A percentile compares a stretch with the other conserved stretches of the same genome.
phyloP scores from a whole-genome alignment of 2,888 invertebrate genomes.

The Aproaerema taeniolella region DNA sequence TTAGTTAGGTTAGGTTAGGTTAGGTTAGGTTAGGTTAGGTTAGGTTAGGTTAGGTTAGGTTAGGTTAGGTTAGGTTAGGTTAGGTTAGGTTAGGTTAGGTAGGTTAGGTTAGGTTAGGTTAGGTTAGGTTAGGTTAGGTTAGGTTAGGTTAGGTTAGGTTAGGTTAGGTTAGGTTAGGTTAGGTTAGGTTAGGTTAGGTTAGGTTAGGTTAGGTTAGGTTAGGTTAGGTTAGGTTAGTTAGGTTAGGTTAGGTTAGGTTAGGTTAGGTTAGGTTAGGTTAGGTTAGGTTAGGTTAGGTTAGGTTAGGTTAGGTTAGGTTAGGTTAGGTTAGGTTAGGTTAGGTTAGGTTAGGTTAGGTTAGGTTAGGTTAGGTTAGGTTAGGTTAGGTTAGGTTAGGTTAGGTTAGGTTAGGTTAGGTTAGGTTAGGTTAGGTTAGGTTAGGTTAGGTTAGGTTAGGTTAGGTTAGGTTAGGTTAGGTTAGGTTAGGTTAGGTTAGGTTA shows the following conservation, averaged over 20 bases:
- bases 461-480: slow-evolving; percentile 15
- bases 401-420: slow-evolving; percentile 15
- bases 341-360: slow-evolving; percentile 16
- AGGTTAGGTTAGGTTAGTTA: slow-evolving; percentile 13
- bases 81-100: slow-evolving; percentile 4
- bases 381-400: slow-evolving; percentile 15
- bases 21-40: slow-evolving; percentile 2
- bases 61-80: slow-evolving; percentile 9
- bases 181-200: slow-evolving; percentile 13
- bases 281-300: slow-evolving; percentile 14
- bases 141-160: slow-evolving; percentile 6
- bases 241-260: slow-evolving; percentile 12
- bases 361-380: slow-evolving; percentile 16
- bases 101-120: slow-evolving; percentile 4
- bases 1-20: neutral
- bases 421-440: slow-evolving; percentile 11
- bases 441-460: slow-evolving; percentile 15
- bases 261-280: slow-evolving; percentile 11
- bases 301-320: slow-evolving; percentile 16
- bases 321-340: slow-evolving; percentile 16
- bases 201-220: slow-evolving; percentile 12
- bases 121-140: slow-evolving; percentile 4
- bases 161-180: slow-evolving; percentile 13
- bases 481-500: slow-evolving; percentile 15
- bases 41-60: neutral